Evolutionary conservation across 2,797 vertebrate genomes (phyloP), one percentile per base, ranked within the genome.

Genomic region (Gymnothorax reevesii): DNA sequence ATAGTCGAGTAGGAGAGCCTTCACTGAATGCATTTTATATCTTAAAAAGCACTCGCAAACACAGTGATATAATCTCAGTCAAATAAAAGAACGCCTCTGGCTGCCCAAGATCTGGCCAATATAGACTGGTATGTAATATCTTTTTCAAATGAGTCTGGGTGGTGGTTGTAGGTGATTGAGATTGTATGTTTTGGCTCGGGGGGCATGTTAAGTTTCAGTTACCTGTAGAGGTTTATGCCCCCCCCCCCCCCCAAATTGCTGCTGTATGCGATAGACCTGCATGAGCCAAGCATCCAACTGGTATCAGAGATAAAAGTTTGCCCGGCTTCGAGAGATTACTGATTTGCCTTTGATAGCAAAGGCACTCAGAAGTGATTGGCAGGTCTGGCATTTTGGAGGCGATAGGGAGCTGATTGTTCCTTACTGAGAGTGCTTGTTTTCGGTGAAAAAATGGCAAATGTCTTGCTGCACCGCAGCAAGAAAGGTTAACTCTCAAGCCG

Each of bases 221-320:
- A 42, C 33, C 33, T 42, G 33, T 42, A 42, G 33, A 42, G 33
- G 33, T 42, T 42, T 42, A 42, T 42, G 33, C 33, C 2, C 33
- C 33, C 33, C 33, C 33, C 33, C 33, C 33, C 1, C 2, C 33
- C 33, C 33, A 42, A 42, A 42, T 42, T 1, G 33, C 33, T 42
- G 33, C 33, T 42, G 2, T 42, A 89, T 89, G 90, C 84, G 85
- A 87, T 91, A 93, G 54, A 49, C 93, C 75, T 79, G 49, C 55
- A n/a, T 20, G 77, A 80, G 52, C 49, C 77, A 54, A 80, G 52
- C 22, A 27, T 55, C 22, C 59, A 59, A 13, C 9, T 12, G 64
- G 64, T n/a, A 12, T 8, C 22, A 57, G 52, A n/a, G 82, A 69
- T 54, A 84, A 71, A 84, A 42, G 60, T 64, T 71, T 52, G 20